phyloP scores from a whole-genome alignment of 2,797 vertebrate species.

The Chelonia mydas region DNA sequence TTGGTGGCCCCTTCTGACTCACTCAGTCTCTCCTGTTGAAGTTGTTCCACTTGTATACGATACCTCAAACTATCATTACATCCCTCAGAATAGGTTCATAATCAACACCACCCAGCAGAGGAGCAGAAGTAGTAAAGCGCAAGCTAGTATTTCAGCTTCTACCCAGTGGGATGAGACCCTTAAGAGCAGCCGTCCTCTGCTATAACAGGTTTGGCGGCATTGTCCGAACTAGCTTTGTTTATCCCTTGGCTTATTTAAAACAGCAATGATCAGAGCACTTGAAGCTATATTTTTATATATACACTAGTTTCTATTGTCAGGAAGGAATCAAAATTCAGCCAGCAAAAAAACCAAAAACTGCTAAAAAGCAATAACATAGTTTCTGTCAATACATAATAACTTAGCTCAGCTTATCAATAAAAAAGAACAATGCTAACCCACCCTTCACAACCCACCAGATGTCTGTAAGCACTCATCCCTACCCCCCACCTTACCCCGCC shows the following conservation, averaged over 20 bases:
- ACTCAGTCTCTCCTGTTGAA: neutral
- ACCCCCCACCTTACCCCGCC: too few species aligned
- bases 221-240: neutral
- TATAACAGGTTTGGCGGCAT: neutral
- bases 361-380: too few species aligned
- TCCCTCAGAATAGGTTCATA: neutral
- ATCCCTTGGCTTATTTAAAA: neutral
- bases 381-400: too few species aligned
- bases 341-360: too few species aligned
- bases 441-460: too few species aligned
- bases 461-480: too few species aligned
- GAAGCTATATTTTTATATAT: neutral
- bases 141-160: neutral
- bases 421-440: too few species aligned
- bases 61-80: neutral
- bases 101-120: neutral
- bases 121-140: neutral
- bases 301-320: neutral
- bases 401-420: too few species aligned
- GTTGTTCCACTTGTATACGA: neutral
- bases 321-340: too few species aligned
- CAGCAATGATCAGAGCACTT: neutral
- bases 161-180: neutral
- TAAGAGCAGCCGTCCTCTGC: neutral
- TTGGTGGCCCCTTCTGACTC: neutral